A percentile compares a stretch with the other conserved stretches of the same genome.
These are phyloP conservation scores for Laspeyria flexula DNA, from an alignment of 2,888 invertebrate genomes.

Conservation along the genomic window DNA sequence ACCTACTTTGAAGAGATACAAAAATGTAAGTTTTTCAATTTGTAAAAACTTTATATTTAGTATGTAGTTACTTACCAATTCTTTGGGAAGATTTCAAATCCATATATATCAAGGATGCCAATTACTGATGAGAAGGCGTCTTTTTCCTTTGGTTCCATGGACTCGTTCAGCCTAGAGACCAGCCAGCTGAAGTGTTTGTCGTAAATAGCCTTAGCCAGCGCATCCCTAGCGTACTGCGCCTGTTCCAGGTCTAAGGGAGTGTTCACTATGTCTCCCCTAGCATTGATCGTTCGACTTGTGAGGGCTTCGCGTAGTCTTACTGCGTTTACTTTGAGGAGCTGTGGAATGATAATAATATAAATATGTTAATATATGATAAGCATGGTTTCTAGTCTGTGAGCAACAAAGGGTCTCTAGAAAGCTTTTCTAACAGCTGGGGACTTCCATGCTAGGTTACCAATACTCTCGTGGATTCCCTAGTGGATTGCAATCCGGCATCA, in stretches of 20 bases:
- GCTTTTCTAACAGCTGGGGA: too few relatives aligned
- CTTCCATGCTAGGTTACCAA: too few relatives aligned
- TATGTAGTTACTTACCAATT: conserved; percentile 87
- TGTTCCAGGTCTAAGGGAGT: conserved; percentile 93
- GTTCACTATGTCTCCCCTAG: conserved; percentile 92
- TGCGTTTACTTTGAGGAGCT: conserved; percentile 91
- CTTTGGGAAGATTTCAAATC: conserved; percentile 96
- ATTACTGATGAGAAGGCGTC: conserved; percentile 89
- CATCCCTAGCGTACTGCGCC: conserved; percentile 95
- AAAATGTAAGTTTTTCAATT: too few relatives aligned
- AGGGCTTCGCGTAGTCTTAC: conserved; percentile 89
- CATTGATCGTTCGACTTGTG: conserved; percentile 94
- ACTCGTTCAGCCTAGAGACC: conserved; percentile 91
- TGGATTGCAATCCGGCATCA: too few relatives aligned
- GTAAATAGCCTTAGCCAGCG: conserved; percentile 96
- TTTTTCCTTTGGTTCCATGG: conserved; percentile 87
- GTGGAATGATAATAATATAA: too few relatives aligned
- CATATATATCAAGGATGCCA: conserved; percentile 97
- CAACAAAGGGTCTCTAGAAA: too few relatives aligned
- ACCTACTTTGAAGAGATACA: too few relatives aligned
- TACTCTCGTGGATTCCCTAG: too few relatives aligned
- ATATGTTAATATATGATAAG: too few relatives aligned
- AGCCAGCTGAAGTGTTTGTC: conserved; percentile 97
- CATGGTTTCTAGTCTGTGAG: too few relatives aligned
- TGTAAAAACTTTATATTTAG: not conserved